Evolutionary conservation across 2,888 invertebrate genomes (phyloP), one percentile per base, ranked within the genome.

Genomic region (Hirtodrosophila trivittata): DNA sequence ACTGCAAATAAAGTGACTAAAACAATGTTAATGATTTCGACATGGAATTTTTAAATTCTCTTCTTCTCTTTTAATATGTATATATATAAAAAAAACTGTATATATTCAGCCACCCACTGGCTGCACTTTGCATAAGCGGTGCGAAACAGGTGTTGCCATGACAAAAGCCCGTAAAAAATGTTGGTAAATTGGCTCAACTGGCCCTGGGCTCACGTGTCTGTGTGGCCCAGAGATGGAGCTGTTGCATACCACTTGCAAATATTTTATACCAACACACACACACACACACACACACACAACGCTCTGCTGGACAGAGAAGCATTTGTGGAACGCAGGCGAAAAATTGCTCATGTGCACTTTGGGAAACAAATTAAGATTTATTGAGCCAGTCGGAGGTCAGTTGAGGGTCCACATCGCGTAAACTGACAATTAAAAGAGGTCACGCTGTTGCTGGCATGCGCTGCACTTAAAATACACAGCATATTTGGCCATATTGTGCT

Each of bases 351-450:
- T 81, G 77, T 81, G 77, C 75, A 73, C 66, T 70, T 72, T 73
- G 66, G 69, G 70, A 73, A 81, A 75, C 81, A 78, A 84, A 84
- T 83, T 81, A 77, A 85, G 81, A 84, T 85, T 84, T 85, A 84
- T 84, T 56, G 77, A 62, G 58, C 56, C 35, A 37, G 57, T 64
- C 45, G 52, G 26, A 43, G 66, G 54, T 62, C 47, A 51, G 30
- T n/a, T 6, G 8, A 55, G 59, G 39, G 46, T 33, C 43, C 14
- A 37, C 42, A 49, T 10, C 25, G 57, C 16, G 43, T 57, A 60
- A 68, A 43, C 63, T 59, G 66, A 42, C 66, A 63, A 63, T 65
- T 67, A 56, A 59, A 39, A 42, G 56, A 13, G 42, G 13, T 47
- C 38, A 21, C 6, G 41, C 14, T 14, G 25, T 42, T 63, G 21